Percentiles rank a stretch among this genome's conserved stretches.
phyloP scores from a whole-genome alignment of 37 sponge, comb jelly and placozoan genomes.

The Halichondria panicea region DNA sequence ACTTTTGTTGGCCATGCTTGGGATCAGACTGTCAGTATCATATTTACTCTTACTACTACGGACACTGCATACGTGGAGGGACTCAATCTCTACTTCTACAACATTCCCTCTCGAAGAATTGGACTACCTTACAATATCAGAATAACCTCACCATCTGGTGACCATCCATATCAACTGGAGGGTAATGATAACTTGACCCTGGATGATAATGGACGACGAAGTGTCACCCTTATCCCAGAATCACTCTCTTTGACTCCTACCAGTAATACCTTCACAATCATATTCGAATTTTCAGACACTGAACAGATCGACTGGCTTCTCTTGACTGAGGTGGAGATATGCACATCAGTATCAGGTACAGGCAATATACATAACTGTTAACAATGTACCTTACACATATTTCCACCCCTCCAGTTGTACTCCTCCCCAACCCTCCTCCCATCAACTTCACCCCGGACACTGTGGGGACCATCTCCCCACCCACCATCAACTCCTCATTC shows the following conservation, averaged over 20 bases:
- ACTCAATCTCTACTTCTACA: conserved; percentile 38
- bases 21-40: not conserved
- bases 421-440: not conserved
- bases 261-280: not conserved
- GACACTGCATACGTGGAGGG: not conserved
- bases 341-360: conserved; percentile 7
- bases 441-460: not conserved
- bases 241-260: not conserved
- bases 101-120: conserved; percentile 13
- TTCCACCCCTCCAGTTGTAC: not conserved
- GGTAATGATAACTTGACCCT: conserved; percentile 23
- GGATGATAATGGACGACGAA: conserved; percentile 6
- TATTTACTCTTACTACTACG: not conserved
- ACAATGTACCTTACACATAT: not conserved
- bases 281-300: not conserved
- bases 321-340: conserved; percentile 39
- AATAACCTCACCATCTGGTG: conserved; percentile 1
- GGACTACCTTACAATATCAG: conserved; percentile 15
- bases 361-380: too few species aligned
- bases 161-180: conserved; percentile 5
- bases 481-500: not conserved
- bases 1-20: conserved; percentile 30
- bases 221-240: conserved; percentile 25
- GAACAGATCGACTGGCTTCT: not conserved
- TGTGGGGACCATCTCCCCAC: not conserved